Evolutionary conservation across 2,888 invertebrate genomes (phyloP).

Genomic region (Erynnis tages): DNA sequence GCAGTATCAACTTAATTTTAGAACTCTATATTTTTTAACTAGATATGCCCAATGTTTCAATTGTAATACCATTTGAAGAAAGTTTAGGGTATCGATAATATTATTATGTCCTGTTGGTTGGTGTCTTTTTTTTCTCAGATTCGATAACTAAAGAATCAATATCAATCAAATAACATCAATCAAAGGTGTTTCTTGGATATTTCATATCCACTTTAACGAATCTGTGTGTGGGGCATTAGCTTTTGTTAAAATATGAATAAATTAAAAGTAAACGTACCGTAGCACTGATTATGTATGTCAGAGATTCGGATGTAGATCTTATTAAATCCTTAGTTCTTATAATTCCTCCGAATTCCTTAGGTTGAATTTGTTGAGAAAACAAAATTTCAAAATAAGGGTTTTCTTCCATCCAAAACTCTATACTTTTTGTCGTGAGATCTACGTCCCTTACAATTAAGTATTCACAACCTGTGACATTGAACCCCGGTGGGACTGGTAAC

Average conservation of each 20-base stretch:
- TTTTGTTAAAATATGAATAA: neutral
- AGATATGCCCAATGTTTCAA: too few species aligned
- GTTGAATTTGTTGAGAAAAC: conserved; percentile 44
- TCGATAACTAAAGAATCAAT: too few species aligned
- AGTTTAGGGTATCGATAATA: too few species aligned
- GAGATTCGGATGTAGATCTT: conserved; percentile 54
- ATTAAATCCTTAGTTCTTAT: conserved; percentile 59
- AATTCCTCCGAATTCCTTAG: conserved; percentile 60
- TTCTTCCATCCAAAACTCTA: conserved; percentile 58
- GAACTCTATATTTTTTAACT: too few species aligned
- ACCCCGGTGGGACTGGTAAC: conserved; percentile 71
- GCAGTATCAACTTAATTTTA: too few species aligned
- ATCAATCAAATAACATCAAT: too few species aligned
- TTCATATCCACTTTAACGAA: too few species aligned
- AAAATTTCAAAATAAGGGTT: conserved; percentile 62
- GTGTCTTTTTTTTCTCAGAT: too few species aligned
- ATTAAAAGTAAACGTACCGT: conserved; percentile 53
- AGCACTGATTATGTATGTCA: conserved; percentile 57
- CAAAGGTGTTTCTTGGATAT: too few species aligned
- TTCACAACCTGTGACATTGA: conserved; percentile 61
- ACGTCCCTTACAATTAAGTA: conserved; percentile 71
- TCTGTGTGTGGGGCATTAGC: too few species aligned
- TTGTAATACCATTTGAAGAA: too few species aligned
- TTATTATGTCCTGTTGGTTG: too few species aligned
- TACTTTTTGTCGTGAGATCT: conserved; percentile 73